These are phyloP conservation scores for Pithecia hirsuta DNA, from an alignment of 2,797 vertebrate genomes.

Conservation along the genomic window DNA sequence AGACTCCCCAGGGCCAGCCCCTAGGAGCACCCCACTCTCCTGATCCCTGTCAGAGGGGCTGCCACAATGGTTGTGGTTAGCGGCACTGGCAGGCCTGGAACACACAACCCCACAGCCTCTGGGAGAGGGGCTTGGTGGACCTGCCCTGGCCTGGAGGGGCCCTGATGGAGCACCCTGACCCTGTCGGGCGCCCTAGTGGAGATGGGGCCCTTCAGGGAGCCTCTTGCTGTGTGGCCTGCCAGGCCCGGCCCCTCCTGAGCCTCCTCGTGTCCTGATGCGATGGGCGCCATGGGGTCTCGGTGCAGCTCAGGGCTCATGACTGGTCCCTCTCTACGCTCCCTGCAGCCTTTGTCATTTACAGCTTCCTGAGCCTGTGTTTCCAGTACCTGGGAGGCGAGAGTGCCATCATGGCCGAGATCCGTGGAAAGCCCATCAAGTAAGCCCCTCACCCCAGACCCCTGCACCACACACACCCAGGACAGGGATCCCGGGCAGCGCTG, in stretches of 20 bases:
- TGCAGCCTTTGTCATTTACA: slow-evolving; percentile 98
- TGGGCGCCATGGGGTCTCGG: neutral
- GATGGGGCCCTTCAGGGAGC: neutral
- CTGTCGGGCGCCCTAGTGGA: neutral
- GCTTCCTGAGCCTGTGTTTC: slow-evolving; percentile 97
- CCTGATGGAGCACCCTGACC: neutral
- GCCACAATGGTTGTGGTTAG: neutral
- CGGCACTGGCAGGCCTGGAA: neutral
- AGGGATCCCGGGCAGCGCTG: rapidly evolving
- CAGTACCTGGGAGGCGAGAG: slow-evolving; percentile 98
- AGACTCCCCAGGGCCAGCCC: neutral
- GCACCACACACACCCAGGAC: neutral
- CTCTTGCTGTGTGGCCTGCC: neutral
- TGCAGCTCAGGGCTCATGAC: neutral
- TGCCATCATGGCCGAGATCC: slow-evolving; percentile 97
- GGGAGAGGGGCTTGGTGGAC: neutral
- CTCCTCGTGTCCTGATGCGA: neutral
- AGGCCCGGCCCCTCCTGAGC: rapidly evolving
- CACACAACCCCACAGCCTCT: neutral
- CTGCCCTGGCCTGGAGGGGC: neutral
- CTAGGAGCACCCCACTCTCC: neutral
- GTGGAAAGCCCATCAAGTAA: slow-evolving; percentile 95
- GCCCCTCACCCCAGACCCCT: slow-evolving; percentile 60
- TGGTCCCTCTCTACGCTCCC: neutral
- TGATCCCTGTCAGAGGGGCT: neutral